Evolutionary conservation across 2,797 vertebrate species (phyloP), one percentile per base, ranked within the genome.

Genomic region (Myotis findleyi): DNA sequence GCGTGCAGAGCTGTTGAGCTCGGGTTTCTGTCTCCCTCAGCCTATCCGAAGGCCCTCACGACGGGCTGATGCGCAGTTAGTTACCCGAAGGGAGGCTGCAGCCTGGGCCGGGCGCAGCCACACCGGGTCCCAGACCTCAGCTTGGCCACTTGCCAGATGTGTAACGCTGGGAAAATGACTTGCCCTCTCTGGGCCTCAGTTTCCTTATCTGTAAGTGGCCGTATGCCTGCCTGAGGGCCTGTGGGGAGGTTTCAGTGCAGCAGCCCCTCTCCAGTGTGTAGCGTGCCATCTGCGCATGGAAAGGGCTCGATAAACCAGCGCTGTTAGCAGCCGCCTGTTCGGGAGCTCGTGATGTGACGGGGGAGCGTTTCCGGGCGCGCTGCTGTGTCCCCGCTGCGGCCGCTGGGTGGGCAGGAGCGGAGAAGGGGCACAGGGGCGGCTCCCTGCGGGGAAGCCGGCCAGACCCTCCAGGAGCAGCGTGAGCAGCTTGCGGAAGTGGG

Each of bases 251-350:
- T 73, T 69, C 27, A 36, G 3, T 49, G 21, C 12, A 33, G 0
- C 10, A n/a, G 0, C 13, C 38, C 33, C n/a, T 36, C 5, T 16
- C 17, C 59, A 53, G 57, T 38, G 7, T 64, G 33, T 72, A 41
- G 57, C 0, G 0, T 68, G 30, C 59, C 27, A 2, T 27, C n/a
- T 1, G 36, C 14, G 11, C 12, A 1, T 11, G n/a, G 69, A 27
- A 21, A 41, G 7, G 30, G 17, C 72, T 47, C 3, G 13, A 6
- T 53, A 18, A 59, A 5, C 5, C 7, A 23, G 51, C 27, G 5
- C 75, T 44, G 1, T 30, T 36, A 18, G 9, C n/a, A 75, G 20
- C 30, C 41, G 44, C 9, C 0, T 6, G 21, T 23, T 71, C 36
- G 57, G 66, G 73, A 75, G 30, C 55, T 62, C 30, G 2, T 14